These are phyloP conservation scores for Schizotus pectinicornis DNA, from an alignment of 2,888 invertebrate species.

Conservation along the genomic window DNA sequence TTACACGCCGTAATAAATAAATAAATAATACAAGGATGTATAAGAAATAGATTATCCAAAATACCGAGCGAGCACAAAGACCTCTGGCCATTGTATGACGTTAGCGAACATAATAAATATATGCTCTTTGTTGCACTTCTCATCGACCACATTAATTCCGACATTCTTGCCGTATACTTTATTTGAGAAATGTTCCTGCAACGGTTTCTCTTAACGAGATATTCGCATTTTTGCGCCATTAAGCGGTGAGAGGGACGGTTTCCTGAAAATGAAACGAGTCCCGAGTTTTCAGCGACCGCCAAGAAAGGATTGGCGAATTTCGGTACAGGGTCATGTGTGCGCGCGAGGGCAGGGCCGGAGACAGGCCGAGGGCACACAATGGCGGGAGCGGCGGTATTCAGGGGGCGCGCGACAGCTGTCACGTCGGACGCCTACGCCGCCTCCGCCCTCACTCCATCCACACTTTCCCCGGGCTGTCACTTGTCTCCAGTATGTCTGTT, in stretches of 20 bases:
- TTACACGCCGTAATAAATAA: constrained; percentile 36
- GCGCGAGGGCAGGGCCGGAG: too few relatives aligned
- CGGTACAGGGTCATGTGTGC: too few relatives aligned
- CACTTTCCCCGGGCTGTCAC: constrained; percentile 25
- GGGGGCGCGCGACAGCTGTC: constrained; percentile 40
- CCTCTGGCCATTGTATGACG: too few relatives aligned
- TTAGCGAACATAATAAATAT: constrained; percentile 29
- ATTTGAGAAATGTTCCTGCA: too few relatives aligned
- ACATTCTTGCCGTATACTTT: constrained; percentile 17
- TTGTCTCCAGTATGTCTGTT: constrained; percentile 11
- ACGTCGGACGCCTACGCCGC: constrained; percentile 33
- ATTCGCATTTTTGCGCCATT: too few relatives aligned
- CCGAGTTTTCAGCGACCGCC: too few relatives aligned
- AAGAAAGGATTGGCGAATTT: too few relatives aligned
- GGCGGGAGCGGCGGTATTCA: constrained; percentile 40
- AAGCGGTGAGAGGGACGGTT: too few relatives aligned
- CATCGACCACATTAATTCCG: constrained; percentile 44
- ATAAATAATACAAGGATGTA: constrained; percentile 18
- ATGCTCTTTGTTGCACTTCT: constrained; percentile 42
- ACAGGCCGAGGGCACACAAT: constrained; percentile 36
- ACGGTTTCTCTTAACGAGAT: too few relatives aligned
- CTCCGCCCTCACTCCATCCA: constrained; percentile 23
- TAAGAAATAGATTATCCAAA: constrained; percentile 15
- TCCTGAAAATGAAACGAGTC: too few relatives aligned
- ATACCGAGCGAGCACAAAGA: too few relatives aligned